Evolutionary conservation across 2,113 vertebrate genomes (phyloP), one percentile per base, ranked within the genome.

Genomic region (Protobothrops flavoviridis): DNA sequence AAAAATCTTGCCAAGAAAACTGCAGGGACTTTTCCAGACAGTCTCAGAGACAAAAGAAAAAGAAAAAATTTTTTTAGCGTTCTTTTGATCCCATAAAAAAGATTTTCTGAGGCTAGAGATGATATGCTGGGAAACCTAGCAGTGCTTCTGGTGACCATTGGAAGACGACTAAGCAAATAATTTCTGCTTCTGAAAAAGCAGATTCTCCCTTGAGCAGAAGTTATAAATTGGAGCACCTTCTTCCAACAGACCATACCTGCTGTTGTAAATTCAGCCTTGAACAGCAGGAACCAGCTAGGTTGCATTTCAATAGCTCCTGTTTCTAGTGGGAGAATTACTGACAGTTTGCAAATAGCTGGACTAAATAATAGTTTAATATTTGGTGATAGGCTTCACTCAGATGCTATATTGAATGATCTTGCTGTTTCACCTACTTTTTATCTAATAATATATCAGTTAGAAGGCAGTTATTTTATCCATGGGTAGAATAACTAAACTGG

Each of bases 401-500:
- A 13, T 81, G 59, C 92, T 95, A 95, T 94, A 61, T 20, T 96
- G 94, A 94, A 95, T 94, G 97, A 96, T 97, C 95, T 29, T 69
- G 61, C 24, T 61, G 59, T 29, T 61, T 12, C 59, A 12, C 61
- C 12, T 69, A 69, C 61, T n/a, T 69, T 64, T 61, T 69, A 61
- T 29, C 29, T 69, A 69, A n/a, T 29, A n/a, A 69, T 69, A n/a
- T 69, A 69, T 69, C 61, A 69, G 15, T 69, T 13, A 69, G 12
- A n/a, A 64, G 26, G 5, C 11, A 64, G 61, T 64, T 64, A 95
- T 96, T 97, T 98, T 98, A 97, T 97, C 96, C 97, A 92, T 97
- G 97, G 97, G 95, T 95, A 94, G 94, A 95, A 93, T 97, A 97
- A 97, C 96, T 95, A 96, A 97, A 97, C 26, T 98, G 98, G 95